These are phyloP conservation scores for Bos taurus DNA, from an alignment of 2,113 vertebrate genomes.

Conservation along the genomic window ARS-UCD2.0 NC_037351.1:10344001-10344500, in stretches of 20 bases:
- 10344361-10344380: neutral
- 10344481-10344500: neutral
- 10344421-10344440: neutral
- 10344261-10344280: neutral
- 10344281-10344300: neutral
- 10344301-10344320: neutral
- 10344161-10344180: neutral
- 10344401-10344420: neutral
- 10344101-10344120: neutral
- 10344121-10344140: neutral
- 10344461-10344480: neutral
- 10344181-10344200: rapidly evolving
- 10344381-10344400: neutral
- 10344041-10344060: neutral
- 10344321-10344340: neutral
- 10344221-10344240: neutral
- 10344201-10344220: neutral
- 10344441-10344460: neutral
- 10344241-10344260: neutral
- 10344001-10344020: neutral
- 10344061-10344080: neutral
- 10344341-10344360: neutral
- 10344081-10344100: neutral
- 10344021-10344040: neutral
- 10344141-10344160: neutral